These are phyloP conservation scores for Nannoperca obscura DNA, from an alignment of 2,797 vertebrate species.

Conservation along the genomic window DNA sequence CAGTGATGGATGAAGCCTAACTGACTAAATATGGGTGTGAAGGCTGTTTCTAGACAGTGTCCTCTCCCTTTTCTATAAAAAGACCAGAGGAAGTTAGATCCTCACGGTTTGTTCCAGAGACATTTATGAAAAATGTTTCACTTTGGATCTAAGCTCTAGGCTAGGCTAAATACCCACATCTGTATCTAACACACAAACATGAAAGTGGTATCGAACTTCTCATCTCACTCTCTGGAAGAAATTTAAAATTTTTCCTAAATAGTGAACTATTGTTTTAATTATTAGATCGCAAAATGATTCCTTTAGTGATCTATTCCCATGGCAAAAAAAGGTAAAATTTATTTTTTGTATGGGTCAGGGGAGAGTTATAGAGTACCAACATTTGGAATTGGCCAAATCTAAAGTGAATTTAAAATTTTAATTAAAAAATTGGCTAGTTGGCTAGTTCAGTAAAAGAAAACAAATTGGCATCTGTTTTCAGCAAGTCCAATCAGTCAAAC, in stretches of 20 bases:
- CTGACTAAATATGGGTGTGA: constrained; percentile 14
- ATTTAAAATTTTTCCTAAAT: background rate
- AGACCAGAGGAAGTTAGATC: constrained; percentile 8
- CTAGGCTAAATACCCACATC: background rate
- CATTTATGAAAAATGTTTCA: background rate
- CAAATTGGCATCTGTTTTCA: background rate
- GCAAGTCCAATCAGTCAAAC: constrained; percentile 7
- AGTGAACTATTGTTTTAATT: background rate
- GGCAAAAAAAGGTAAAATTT: background rate
- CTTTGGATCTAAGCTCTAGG: background rate
- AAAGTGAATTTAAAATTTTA: background rate
- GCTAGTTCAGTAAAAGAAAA: background rate
- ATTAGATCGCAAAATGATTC: background rate
- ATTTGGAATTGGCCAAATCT: background rate
- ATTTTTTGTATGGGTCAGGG: background rate
- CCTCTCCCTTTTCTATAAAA: background rate
- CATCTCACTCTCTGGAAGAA: no score
- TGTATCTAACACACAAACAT: background rate
- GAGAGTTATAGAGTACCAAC: background rate
- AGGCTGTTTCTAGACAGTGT: constrained; percentile 17
- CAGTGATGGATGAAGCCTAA: constrained; percentile 20
- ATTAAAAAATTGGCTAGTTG: background rate
- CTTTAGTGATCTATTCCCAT: background rate
- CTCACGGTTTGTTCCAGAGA: constrained; percentile 31
- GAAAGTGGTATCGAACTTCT: no score